phyloP scores from a whole-genome alignment of 2,113 vertebrate genomes.

The Halichoerus grypus region DNA sequence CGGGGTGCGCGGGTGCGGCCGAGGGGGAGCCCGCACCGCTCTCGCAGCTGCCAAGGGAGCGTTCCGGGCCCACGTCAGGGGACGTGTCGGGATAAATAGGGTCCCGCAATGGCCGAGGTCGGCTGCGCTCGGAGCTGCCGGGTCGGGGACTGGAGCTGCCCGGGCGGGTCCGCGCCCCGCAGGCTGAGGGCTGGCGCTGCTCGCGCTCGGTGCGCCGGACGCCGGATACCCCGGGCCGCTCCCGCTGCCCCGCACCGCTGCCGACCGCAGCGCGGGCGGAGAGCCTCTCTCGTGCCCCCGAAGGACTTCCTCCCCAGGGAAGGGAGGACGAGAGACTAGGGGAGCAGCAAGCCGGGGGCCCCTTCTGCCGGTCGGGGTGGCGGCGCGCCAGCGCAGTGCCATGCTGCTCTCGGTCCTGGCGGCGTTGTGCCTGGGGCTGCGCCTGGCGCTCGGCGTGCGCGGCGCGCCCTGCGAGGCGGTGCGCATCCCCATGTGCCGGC shows the following conservation, averaged over 20 bases:
- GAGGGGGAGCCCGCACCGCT: conserved; percentile 5
- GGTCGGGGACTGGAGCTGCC: neutral
- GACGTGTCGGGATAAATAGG: conserved; percentile 84
- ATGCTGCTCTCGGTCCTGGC: conserved; percentile 78
- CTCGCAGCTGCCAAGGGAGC: conserved; percentile 54
- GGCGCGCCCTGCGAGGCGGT: conserved; percentile 90
- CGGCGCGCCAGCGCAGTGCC: neutral
- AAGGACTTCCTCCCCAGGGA: neutral
- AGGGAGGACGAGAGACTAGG: neutral
- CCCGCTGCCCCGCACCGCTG: neutral
- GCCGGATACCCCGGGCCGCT: neutral
- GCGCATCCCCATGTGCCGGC: conserved; percentile 90
- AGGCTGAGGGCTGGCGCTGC: neutral
- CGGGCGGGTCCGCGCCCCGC: neutral
- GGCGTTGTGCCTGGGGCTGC: conserved; percentile 84
- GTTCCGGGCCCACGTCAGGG: conserved; percentile 85
- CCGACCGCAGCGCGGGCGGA: neutral
- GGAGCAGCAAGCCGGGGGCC: neutral
- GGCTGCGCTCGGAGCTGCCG: conserved; percentile 61
- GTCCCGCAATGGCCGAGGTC: conserved; percentile 79
- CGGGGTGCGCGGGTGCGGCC: conserved; percentile 7
- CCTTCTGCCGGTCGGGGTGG: neutral
- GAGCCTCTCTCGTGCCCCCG: neutral
- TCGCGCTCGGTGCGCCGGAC: neutral
- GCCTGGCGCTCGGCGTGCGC: conserved; percentile 84